Conservation (phyloP, 2,888 invertebrate species). For the Orthosia incerta region DNA sequence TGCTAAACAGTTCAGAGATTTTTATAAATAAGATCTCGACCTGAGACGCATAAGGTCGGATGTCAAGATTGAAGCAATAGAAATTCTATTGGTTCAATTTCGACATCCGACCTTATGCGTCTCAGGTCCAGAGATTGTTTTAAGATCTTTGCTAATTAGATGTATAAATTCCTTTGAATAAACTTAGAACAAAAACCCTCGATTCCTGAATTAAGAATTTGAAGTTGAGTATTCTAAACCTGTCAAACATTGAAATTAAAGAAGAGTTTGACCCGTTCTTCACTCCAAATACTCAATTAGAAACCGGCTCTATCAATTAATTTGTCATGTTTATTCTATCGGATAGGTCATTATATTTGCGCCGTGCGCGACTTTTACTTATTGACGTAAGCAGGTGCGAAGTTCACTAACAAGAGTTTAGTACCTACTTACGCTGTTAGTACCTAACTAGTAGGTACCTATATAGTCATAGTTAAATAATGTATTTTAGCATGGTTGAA, state of each 20-base stretch:
- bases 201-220: no score
- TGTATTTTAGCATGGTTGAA: constrained; percentile 11
- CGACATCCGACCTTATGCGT: no score
- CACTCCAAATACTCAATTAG: no score
- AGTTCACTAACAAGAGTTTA: constrained; percentile 6
- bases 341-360: constrained; percentile 20
- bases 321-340: constrained; percentile 18
- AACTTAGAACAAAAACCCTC: not conserved
- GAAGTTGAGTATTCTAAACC: no score
- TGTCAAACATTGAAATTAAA: no score
- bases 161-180: not conserved
- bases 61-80: no score
- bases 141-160: not conserved
- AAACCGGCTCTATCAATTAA: no score
- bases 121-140: no score
- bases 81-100: no score
- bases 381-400: constrained; percentile 1
- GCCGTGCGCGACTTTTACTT: no score
- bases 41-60: no score
- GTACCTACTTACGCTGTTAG: not conserved
- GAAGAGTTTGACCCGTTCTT: no score
- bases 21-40: constrained; percentile 1
- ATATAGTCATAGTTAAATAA: not conserved
- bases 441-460: not conserved
- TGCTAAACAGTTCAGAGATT: not conserved